A percentile compares a stretch with the other conserved stretches of the same genome.
These are phyloP conservation scores for Lamproptera curius DNA, from an alignment of 2,888 invertebrate genomes.

Conservation along the genomic window DNA sequence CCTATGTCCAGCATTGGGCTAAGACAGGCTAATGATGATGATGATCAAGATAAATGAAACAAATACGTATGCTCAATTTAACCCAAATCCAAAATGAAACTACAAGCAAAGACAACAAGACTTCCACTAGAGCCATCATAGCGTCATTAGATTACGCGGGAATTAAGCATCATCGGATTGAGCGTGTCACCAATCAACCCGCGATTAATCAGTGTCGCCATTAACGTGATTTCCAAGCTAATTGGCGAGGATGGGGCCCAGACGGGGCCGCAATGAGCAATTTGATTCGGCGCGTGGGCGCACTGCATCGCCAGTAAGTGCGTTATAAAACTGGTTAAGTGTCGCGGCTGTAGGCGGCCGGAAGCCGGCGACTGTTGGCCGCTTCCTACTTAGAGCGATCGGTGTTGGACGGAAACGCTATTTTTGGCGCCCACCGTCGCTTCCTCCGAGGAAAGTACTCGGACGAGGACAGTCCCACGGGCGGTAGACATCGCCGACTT, in stretches of 20 bases:
- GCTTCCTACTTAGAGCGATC: slow-evolving; percentile 74
- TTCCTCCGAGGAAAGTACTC: slow-evolving; percentile 73
- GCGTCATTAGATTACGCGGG: background rate
- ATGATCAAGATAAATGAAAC: too few species aligned
- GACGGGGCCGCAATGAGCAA: slow-evolving; percentile 41
- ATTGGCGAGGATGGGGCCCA: slow-evolving; percentile 22
- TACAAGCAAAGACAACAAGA: too few species aligned
- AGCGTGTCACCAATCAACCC: slow-evolving; percentile 10
- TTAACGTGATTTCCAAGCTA: slow-evolving; percentile 19
- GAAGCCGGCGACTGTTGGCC: slow-evolving; percentile 63
- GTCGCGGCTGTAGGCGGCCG: slow-evolving; percentile 74
- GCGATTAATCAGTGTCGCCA: slow-evolving; percentile 16
- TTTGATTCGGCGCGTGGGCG: slow-evolving; percentile 73
- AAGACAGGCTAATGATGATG: too few species aligned
- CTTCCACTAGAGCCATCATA: too few species aligned
- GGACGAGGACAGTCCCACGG: slow-evolving; percentile 42
- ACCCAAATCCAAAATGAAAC: too few species aligned
- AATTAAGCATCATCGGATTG: background rate
- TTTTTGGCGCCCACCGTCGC: slow-evolving; percentile 73
- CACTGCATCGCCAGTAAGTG: slow-evolving; percentile 61
- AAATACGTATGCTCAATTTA: too few species aligned
- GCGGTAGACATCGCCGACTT: slow-evolving; percentile 1
- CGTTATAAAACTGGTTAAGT: slow-evolving; percentile 72
- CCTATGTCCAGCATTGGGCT: too few species aligned
- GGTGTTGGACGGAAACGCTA: slow-evolving; percentile 69